Base-by-base conservation (phyloP, 2,797 vertebrate species). In the Sebastes reedi region DNA sequence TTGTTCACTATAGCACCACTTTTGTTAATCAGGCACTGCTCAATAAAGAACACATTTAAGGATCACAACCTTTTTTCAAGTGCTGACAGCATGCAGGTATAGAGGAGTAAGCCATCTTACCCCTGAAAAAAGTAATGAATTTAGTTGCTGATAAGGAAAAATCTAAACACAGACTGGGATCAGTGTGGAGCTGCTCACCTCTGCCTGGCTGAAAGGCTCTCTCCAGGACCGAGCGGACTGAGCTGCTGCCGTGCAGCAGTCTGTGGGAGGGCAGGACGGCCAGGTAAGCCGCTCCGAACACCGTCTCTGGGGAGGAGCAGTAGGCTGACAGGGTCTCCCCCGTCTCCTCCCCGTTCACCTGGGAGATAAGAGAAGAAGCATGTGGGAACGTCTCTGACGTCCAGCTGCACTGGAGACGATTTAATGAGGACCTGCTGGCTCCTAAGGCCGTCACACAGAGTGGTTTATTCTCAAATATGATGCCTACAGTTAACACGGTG, bases 241-340 rank as follows among this genome's bases (percentile, higher is more conserved):
- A 85, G 93, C 96, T 97, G 65, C 92, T 95, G 8, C 97, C 97
- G 0, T 96, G 96, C 27, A 99, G 83, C 64, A 99, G 95, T 1
- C 97, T 92, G 87, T 99, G 98, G 76, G 93, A 95, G 2, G 97
- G 96, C 69, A 97, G 95, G 89, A 99, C 94, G 77, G 92, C 95
- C 67, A 99, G 79, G 69, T 97, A 97, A 14, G 98, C 98, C 1
- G 95, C 94, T 68, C 98, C 98, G 8, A 97, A 98, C 82, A 99
- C 92, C 9, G 92, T 95, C 94, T 99, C 99, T 3, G 98, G 99
- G 2, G 94, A 96, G 74, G 91, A 94, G 29, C 97, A 95, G 92
- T 98, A 99, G 50, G 97, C 98, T 1, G 95, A 89, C 84, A 99
- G 84, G 65, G 85, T 96, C 84, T 99, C 98, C 83, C 95, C 97